phyloP scores from a whole-genome alignment of 2,888 invertebrate species.

The Philopedon plagiatum region DNA sequence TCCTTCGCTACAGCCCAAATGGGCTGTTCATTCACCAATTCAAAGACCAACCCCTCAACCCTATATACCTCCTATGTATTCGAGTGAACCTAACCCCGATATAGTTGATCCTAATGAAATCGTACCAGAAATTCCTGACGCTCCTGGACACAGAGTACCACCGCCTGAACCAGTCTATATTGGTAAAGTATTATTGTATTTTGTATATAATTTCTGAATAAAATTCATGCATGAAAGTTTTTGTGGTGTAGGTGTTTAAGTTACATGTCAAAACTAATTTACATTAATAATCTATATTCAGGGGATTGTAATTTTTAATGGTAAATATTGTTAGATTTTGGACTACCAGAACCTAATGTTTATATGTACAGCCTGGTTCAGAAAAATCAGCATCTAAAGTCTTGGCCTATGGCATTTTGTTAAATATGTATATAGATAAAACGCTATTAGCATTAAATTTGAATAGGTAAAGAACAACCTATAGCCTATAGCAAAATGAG shows the following conservation, averaged over 20 bases:
- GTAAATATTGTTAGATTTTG: no score
- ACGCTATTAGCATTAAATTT: no score
- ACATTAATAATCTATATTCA: no score
- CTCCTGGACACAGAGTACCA: conserved; percentile 27
- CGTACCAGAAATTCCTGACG: conserved; percentile 48
- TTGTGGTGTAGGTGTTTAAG: background rate
- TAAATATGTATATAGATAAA: no score
- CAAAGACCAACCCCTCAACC: conserved; percentile 58
- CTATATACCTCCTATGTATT: conserved; percentile 55
- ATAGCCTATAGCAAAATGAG: no score
- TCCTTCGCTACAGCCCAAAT: conserved; percentile 19
- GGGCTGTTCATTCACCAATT: conserved; percentile 51
- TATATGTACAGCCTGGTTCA: no score
- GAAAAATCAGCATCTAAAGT: no score
- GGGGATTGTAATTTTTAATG: no score
- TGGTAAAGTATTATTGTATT: conserved; percentile 54
- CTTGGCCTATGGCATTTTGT: no score
- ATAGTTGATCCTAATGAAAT: conserved; percentile 55
- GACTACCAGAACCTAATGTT: no score
- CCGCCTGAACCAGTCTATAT: conserved; percentile 50
- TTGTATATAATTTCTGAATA: background rate
- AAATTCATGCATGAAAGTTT: conserved; percentile 13
- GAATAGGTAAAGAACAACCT: no score
- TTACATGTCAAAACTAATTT: no score
- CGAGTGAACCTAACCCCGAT: conserved; percentile 51